These are phyloP conservation scores for Siderastrea siderea DNA, from an alignment of 92 coral and sea anemone genomes.

Conservation along the genomic window DNA sequence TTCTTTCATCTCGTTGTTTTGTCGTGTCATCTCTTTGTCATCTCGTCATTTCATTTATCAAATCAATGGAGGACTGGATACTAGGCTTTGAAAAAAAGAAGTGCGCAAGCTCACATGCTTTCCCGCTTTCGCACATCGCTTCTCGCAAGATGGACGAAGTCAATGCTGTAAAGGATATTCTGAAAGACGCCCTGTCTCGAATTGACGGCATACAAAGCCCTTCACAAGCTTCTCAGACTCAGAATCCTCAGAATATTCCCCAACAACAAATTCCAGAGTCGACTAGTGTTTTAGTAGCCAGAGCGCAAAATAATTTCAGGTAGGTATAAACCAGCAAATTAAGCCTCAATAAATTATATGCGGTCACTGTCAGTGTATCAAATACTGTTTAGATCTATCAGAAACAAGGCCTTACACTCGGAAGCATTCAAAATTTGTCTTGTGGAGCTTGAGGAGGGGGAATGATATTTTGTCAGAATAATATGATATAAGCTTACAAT, in stretches of 20 bases:
- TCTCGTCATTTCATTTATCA: not conserved
- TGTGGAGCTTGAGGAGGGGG: too few species aligned
- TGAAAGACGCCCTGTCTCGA: constrained; percentile 10
- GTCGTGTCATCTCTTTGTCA: too few species aligned
- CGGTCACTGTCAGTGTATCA: too few species aligned
- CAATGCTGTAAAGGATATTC: constrained; percentile 8
- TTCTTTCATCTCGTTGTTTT: too few species aligned
- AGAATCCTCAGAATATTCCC: constrained; percentile 5
- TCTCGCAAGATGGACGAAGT: constrained; percentile 13
- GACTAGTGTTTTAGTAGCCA: constrained; percentile 3
- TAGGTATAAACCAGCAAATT: not conserved
- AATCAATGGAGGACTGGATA: not conserved
- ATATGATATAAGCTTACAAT: too few species aligned
- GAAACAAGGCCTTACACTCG: too few species aligned
- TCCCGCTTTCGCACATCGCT: not conserved
- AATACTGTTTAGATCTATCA: too few species aligned
- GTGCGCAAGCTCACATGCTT: not conserved
- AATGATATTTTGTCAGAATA: too few species aligned
- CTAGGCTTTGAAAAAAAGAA: not conserved
- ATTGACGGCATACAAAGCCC: constrained; percentile 1
- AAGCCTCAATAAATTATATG: too few species aligned
- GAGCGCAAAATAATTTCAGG: constrained; percentile 34
- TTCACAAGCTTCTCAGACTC: constrained; percentile 27
- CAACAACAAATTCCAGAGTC: constrained; percentile 22
- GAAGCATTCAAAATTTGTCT: too few species aligned